These are phyloP conservation scores for Atrina japonica DNA, from an alignment of 2,888 invertebrate genomes.

Conservation along the genomic window DNA sequence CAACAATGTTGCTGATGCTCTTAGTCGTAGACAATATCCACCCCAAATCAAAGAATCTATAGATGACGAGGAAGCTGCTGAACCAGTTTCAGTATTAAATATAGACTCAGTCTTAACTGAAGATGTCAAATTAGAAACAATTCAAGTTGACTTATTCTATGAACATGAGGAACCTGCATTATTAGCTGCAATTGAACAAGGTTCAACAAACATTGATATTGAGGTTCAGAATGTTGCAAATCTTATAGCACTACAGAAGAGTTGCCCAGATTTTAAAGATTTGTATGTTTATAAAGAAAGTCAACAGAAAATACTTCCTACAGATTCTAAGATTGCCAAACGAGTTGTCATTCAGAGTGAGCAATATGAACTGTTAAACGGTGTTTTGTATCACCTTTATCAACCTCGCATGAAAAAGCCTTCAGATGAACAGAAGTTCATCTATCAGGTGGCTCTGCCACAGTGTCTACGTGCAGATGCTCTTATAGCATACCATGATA, in stretches of 20 bases:
- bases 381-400: constrained; percentile 27
- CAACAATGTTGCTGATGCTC: constrained; percentile 23
- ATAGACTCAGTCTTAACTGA: too few species aligned
- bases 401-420: constrained; percentile 11
- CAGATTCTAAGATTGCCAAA: background rate
- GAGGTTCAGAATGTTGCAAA: background rate
- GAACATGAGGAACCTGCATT: background rate
- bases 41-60: background rate
- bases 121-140: too few species aligned
- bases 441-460: constrained; percentile 32
- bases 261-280: constrained; percentile 12
- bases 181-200: background rate
- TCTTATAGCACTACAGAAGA: constrained; percentile 1
- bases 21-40: constrained; percentile 28
- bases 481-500: constrained; percentile 33
- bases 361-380: constrained; percentile 25
- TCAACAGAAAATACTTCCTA: constrained; percentile 16
- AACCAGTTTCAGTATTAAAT: too few species aligned
- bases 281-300: constrained; percentile 18
- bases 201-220: background rate
- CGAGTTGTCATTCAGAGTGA: constrained; percentile 6
- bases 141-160: background rate
- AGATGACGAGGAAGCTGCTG: constrained; percentile 2
- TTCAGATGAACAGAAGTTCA: background rate
- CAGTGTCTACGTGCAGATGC: constrained; percentile 13